phyloP scores from a whole-genome alignment of 2,113 vertebrate species.

The Ailuropoda melanoleuca region DNA sequence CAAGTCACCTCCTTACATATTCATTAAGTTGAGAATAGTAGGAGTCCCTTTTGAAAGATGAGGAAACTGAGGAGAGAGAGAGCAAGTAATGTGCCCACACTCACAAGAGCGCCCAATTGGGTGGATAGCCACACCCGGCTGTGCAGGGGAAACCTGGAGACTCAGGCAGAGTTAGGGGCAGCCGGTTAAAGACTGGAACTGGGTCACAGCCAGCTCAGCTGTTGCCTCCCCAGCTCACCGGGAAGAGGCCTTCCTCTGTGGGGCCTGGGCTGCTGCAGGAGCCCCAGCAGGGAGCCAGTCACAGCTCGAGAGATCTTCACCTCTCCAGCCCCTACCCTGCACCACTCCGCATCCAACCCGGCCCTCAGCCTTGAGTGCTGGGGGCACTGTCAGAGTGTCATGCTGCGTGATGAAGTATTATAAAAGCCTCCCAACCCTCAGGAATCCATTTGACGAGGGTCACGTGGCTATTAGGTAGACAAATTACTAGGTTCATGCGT shows the following conservation, averaged over 20 bases:
- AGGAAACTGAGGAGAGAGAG: neutral
- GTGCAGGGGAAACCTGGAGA: neutral
- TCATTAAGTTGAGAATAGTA: neutral
- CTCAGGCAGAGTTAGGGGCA: neutral
- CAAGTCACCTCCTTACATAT: neutral
- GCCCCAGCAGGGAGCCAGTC: fast-evolving
- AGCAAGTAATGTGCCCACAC: neutral
- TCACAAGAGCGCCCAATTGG: neutral
- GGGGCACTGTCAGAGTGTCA: neutral
- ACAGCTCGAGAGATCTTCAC: fast-evolving
- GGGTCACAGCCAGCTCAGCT: too few relatives aligned
- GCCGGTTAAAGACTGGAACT: fast-evolving
- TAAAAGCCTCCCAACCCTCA: neutral
- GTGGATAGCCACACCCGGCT: neutral
- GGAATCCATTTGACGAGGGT: fast-evolving
- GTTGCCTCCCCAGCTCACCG: neutral
- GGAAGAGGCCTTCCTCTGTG: neutral
- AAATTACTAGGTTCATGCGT: neutral
- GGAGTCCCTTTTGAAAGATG: neutral
- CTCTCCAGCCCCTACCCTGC: neutral
- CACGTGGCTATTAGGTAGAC: neutral
- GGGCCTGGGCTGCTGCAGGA: neutral
- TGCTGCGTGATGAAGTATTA: neutral
- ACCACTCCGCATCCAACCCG: fast-evolving
- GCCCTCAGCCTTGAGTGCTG: fast-evolving